Evolutionary conservation across 2,113 vertebrate genomes (phyloP).

Genomic region (Ceyx melanurus): DNA sequence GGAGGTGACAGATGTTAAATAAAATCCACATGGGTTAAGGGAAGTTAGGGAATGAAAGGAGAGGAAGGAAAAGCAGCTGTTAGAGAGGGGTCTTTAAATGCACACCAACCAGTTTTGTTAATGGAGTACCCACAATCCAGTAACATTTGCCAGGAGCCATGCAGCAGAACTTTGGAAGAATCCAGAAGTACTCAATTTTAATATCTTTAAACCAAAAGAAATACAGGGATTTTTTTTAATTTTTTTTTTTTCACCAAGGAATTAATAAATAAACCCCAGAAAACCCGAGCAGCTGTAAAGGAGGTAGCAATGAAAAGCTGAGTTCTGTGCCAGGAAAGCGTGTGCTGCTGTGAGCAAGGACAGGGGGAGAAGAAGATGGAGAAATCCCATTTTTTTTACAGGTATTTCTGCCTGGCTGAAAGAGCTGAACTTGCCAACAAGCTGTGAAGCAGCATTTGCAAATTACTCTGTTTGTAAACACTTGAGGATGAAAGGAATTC

Average conservation of each 20-base stretch:
- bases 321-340: background rate
- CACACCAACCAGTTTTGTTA: background rate
- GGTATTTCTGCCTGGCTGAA: background rate
- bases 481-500: too few species aligned
- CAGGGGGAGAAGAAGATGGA: background rate
- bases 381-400: background rate
- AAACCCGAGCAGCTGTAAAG: background rate
- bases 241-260: background rate
- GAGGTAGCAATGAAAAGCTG: slow-evolving; percentile 31
- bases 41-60: background rate
- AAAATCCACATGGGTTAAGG: background rate
- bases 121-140: background rate
- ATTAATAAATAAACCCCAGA: slow-evolving; percentile 45
- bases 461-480: background rate
- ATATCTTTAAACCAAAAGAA: slow-evolving; percentile 45
- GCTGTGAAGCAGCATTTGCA: background rate
- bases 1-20: background rate
- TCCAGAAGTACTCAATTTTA: slow-evolving; percentile 40
- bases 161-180: slow-evolving; percentile 20
- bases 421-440: background rate
- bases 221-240: background rate
- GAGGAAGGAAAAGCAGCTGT: background rate
- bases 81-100: background rate
- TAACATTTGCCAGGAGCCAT: background rate
- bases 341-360: background rate